These are phyloP conservation scores for Xenopus borealis DNA, from an alignment of 2,113 vertebrate species.

Conservation along the genomic window DNA sequence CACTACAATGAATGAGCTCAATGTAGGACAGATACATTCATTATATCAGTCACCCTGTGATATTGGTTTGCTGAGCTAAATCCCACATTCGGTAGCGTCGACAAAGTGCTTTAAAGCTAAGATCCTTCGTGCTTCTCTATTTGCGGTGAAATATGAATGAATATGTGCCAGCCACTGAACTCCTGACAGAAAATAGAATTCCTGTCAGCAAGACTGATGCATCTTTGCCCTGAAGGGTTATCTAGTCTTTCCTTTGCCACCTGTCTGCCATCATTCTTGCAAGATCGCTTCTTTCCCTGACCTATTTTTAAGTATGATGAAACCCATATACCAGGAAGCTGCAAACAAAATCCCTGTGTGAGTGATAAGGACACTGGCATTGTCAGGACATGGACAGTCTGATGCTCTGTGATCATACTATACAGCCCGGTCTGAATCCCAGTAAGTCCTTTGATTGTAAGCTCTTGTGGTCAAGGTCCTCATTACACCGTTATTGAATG, in stretches of 20 bases:
- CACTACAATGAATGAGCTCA: no score
- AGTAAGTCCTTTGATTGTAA: no score
- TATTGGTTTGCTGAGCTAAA: not conserved
- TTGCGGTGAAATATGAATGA: constrained; percentile 1
- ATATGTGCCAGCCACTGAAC: constrained; percentile 1
- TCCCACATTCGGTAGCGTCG: not conserved
- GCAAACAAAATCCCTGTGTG: constrained; percentile 17
- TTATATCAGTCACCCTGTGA: not conserved
- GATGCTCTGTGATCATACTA: no score
- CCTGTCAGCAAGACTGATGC: constrained; percentile 31
- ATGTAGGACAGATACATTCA: no score
- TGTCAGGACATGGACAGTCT: no score
- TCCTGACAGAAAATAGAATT: constrained; percentile 23
- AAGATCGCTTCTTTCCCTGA: constrained; percentile 26
- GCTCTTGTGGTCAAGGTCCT: no score
- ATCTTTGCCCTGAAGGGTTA: constrained; percentile 31
- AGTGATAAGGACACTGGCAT: not conserved
- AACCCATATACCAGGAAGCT: constrained; percentile 38
- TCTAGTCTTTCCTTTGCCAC: constrained; percentile 38
- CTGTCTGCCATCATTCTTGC: constrained; percentile 37
- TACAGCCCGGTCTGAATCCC: no score
- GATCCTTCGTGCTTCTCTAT: not conserved
- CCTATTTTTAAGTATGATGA: constrained; percentile 39
- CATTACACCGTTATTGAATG: no score
- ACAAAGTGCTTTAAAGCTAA: not conserved